phyloP scores from a whole-genome alignment of 2,113 vertebrate genomes.

The Phainopepla nitens region DNA sequence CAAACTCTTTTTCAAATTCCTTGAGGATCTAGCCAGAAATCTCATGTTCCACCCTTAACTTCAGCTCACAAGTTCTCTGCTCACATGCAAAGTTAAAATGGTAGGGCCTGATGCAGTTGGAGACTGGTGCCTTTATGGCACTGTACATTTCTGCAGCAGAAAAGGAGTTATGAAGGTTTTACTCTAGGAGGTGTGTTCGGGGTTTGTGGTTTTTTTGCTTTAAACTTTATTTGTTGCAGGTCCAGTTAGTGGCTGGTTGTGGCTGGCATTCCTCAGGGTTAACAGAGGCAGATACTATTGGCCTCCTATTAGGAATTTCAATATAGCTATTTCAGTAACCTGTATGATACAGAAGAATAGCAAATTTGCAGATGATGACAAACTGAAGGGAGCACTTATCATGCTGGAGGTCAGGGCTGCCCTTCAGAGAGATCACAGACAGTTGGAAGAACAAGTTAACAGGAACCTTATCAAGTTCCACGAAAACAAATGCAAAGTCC shows the following conservation, averaged over 20 bases:
- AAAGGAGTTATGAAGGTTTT: neutral
- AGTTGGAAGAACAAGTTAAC: neutral
- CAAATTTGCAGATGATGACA: neutral
- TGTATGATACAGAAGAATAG: neutral
- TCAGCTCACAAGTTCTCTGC: neutral
- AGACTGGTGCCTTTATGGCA: neutral
- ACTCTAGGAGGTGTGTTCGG: neutral
- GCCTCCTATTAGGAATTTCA: neutral
- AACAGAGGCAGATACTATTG: neutral
- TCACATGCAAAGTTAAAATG: neutral
- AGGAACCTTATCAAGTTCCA: neutral
- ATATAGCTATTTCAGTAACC: neutral
- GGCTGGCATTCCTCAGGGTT: neutral
- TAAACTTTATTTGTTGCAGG: neutral
- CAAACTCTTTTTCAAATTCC: neutral
- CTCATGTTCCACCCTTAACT: neutral
- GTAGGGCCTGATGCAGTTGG: neutral
- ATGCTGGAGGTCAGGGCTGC: neutral
- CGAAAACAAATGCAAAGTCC: neutral
- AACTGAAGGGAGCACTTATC: neutral
- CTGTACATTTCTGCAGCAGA: neutral
- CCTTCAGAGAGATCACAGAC: neutral
- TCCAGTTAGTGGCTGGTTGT: neutral
- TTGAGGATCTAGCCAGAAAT: neutral
- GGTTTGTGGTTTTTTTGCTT: neutral